Base-by-base conservation (phyloP, 30 jellyfish, hydroid and myxozoan genomes). In the Pseudorhiza aurosa region DNA sequence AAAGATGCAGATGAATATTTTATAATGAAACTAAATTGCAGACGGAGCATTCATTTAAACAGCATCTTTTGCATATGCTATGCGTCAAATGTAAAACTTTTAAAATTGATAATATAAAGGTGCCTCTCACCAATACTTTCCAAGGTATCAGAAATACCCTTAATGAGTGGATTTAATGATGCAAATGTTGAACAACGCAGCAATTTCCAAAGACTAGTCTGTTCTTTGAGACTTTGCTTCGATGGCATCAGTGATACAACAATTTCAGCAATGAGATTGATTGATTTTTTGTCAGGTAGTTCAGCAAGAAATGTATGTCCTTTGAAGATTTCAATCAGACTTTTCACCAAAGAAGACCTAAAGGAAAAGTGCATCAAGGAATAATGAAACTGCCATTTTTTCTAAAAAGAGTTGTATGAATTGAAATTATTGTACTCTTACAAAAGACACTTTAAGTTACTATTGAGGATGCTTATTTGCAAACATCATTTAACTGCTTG, bases 201-300 rank as follows among this genome's bases (percentile, higher is more conserved):
- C 33, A 31, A 12, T 46, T 64, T 46, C 31, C 30, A 68, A 35
- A 65, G 28, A 8, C 56, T 19, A 6, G 65, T 5, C 40, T 80
- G 91, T 40, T 53, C 22, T 47, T 65, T 65, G 19, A 47, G 19
- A 18, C 29, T 21, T 12, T 31, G 30, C 15, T 27, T 32, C 21
- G 84, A 50, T 8, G 85, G 91, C 28, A 80, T 10, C 58, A 80
- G 24, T 12, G 58, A 26, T 45, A 71, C 84, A 27, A 80, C 45
- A 4, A 65, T 7, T 29, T 65, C 77, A 40, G 5, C 33, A 17
- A 65, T 11, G 9, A 50, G 42, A 26, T 36, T 17, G 50, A 5
- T 18, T 22, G 67, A 15, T 25, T n/a, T 50, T 24, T 46, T 33
- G 36, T 53, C 49, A n/a, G n/a, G n/a, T 12, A 35, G 4, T 10